Base-by-base conservation (phyloP, 2,888 invertebrate species). In the Cinara cedri region DNA sequence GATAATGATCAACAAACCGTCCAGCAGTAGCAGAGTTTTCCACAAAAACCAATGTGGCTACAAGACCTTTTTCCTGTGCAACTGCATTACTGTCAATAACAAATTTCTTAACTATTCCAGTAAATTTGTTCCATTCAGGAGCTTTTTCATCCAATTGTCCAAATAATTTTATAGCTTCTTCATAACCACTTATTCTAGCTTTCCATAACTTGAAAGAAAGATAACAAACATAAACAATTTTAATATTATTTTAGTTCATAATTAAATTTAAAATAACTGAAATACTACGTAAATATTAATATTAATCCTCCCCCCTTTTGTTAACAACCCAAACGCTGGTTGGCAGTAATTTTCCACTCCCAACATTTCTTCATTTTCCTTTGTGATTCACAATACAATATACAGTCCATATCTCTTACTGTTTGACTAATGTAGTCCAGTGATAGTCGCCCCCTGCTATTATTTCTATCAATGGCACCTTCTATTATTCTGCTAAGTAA, bases 11-110 rank as follows among this genome's bases (percentile, higher is more conserved):
- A 51, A 78, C 82, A 54, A 49, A 81, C 81, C 81, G 80, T 81
- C 93, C 93, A 75, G 96, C 95, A 84, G 90, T 88, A 0, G 91
- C 92, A 84, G 96, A 95, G 87, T 96, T 96, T 86, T 97, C 96
- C 0, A 96, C 91, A 86, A 92, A 98, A 55, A 93, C 93, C 74
- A 97, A 86, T 0, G 95, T 92, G 11, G 97, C 96, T 85, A 97
- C 97, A 83, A 98, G 85, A 16, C 96, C 98, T 88, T 94, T 97
- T 85, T 98, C 98, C 85, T 97, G 97, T 1, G 97, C 97, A 82
- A 94, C 91, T 19, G 93, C 97, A 91, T 98, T 97, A 84, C 93
- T 94, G 85, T 98, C 98, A 0, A 90, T 88, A 0, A 97, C 96
- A 89, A 98, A 96, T 86, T 97, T 97, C 86, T 97, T 97, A 51